Evolutionary conservation across 2,888 invertebrate species (phyloP).

Genomic region (Phaedon cochleariae): DNA sequence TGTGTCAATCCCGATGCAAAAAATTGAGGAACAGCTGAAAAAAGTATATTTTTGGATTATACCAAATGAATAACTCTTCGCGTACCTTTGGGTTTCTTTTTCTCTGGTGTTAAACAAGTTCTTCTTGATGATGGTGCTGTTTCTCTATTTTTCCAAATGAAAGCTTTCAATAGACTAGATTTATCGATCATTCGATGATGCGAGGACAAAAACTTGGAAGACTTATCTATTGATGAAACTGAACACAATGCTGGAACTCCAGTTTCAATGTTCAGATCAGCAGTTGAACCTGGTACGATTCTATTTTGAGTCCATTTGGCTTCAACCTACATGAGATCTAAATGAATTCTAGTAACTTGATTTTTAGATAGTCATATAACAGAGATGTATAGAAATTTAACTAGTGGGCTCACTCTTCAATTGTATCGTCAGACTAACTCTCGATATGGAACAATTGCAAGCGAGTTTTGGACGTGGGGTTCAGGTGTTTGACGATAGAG

Average conservation of each 20-base stretch:
- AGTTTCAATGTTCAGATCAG: slow-evolving; percentile 64
- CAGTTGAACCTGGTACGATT: slow-evolving; percentile 64
- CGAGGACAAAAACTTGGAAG: slow-evolving; percentile 61
- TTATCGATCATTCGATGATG: slow-evolving; percentile 41
- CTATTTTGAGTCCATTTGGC: slow-evolving; percentile 62
- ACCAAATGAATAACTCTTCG: neutral
- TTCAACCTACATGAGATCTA: slow-evolving; percentile 58
- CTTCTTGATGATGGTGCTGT: slow-evolving; percentile 44
- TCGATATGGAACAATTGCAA: no score
- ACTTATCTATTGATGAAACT: slow-evolving; percentile 68
- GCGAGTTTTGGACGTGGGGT: no score
- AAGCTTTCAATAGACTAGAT: slow-evolving; percentile 46
- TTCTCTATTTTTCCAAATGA: slow-evolving; percentile 45
- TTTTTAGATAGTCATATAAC: neutral
- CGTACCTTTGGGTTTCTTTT: slow-evolving; percentile 44
- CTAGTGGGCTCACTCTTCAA: no score
- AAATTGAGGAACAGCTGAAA: neutral
- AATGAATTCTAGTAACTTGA: neutral
- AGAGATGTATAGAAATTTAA: no score
- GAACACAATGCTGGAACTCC: slow-evolving; percentile 68
- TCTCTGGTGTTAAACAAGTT: slow-evolving; percentile 44
- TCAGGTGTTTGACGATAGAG: no score
- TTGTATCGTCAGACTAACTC: no score
- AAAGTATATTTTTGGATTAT: neutral
- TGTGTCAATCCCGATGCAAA: neutral